Percentiles rank a stretch among this genome's conserved stretches.
Conservation (phyloP, 2,113 vertebrate genomes). For the Neopipo cinnamomea region DNA sequence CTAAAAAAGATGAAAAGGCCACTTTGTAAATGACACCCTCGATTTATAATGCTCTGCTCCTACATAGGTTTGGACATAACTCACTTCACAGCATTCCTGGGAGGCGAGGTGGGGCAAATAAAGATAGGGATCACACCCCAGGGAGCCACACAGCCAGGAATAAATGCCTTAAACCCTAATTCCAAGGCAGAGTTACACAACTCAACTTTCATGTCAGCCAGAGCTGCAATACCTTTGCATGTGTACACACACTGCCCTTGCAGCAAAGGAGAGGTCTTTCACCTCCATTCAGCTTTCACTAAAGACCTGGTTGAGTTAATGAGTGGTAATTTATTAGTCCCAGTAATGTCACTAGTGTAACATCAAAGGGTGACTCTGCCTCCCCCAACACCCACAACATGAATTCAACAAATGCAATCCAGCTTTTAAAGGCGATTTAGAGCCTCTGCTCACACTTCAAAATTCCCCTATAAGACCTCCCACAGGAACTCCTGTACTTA, state of each 20-base stretch:
- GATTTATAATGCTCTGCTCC: not conserved
- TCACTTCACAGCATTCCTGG: constrained; percentile 13
- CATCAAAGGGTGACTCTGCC: not conserved
- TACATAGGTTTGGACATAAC: not conserved
- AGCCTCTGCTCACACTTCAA: not conserved
- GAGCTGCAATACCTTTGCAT: not conserved
- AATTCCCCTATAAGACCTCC: not conserved
- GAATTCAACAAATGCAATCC: not conserved
- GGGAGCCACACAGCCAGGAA: not conserved
- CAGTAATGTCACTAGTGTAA: not conserved
- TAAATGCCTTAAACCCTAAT: not conserved
- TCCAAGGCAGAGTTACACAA: not conserved
- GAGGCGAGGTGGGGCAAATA: not conserved
- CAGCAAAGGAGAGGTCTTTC: not conserved
- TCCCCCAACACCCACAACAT: not conserved
- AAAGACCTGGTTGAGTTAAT: not conserved
- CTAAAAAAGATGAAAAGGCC: not conserved
- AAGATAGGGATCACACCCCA: not conserved
- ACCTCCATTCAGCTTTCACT: not conserved
- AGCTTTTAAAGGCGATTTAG: not conserved
- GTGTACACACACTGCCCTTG: not conserved
- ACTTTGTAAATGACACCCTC: not conserved
- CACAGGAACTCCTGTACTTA: constrained; percentile 45
- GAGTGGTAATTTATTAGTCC: not conserved
- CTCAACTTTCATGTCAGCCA: not conserved